Evolutionary conservation across 2,113 vertebrate species (phyloP).

Genomic region (Eleginops maclovinus): DNA sequence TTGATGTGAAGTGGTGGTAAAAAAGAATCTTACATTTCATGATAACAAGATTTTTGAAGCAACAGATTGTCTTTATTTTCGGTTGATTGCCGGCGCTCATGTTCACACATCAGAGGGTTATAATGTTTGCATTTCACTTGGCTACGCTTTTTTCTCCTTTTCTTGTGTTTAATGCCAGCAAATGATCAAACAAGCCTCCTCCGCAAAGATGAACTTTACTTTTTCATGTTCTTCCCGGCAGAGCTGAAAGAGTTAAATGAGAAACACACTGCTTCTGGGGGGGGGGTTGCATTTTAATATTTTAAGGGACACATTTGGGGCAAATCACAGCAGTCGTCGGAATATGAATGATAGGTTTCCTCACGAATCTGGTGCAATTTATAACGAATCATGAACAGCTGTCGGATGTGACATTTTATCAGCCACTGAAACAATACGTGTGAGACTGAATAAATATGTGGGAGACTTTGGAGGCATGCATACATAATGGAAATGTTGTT

Average conservation of each 20-base stretch:
- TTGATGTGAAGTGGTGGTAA: neutral
- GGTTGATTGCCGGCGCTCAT: neutral
- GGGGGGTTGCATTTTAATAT: constrained; percentile 48
- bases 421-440: constrained; percentile 7
- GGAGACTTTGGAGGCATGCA: constrained; percentile 17
- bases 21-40: constrained; percentile 16
- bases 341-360: constrained; percentile 40
- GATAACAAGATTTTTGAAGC: constrained; percentile 13
- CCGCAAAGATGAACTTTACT: neutral
- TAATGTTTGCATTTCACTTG: neutral
- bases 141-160: neutral
- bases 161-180: neutral
- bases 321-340: constrained; percentile 57
- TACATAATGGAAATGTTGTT: constrained; percentile 19
- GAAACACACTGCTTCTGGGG: constrained; percentile 14
- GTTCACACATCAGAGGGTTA: constrained; percentile 1
- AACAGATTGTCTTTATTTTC: constrained; percentile 10
- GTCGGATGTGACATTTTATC: constrained; percentile 38
- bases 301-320: constrained; percentile 60
- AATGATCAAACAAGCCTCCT: neutral
- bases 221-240: constrained; percentile 3
- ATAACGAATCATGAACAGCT: constrained; percentile 37
- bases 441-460: constrained; percentile 37
- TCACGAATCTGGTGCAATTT: constrained; percentile 33
- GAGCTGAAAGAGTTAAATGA: constrained; percentile 28